Base-by-base conservation (phyloP, 1,140 invertebrate genomes). In the Diabrotica virgifera region DNA sequence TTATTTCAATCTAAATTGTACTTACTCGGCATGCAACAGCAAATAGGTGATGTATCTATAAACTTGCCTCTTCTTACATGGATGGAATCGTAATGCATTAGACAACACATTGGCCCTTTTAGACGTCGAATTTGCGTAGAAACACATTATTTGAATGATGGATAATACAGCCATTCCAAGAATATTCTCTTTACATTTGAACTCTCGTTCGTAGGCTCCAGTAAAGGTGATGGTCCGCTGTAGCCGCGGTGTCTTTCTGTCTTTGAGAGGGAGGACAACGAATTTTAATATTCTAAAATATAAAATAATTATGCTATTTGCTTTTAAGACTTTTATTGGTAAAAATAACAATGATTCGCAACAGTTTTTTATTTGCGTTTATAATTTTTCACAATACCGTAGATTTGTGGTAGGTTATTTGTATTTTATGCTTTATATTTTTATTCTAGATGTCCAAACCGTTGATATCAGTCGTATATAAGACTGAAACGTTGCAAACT, bases 31-130 rank as follows among this genome's bases (percentile, higher is more conserved):
- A 80, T 98, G 96, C 35, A 98, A 94, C 75, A 98, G 89, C 92
- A 97, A 96, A 76, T 98, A 98, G 1, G 92, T 91, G 8, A 97
- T 60, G 77, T 90, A 98, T 71, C 96, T 85, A 94, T 94, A 98
- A 0, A 89, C 89, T 82, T 98, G 89, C 55, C 89, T 87, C 67
- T 96, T 58, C 36, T 59, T 65, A 6, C 24, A 37, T 6, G 64
- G 64, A 2, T 63, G 14, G 59, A 69, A 69, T 24, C 52, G 36
- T 14, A 69, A 50, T 0, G 52, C 11, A 13, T 54, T 37, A 3
- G 64, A 67, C 5, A 72, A 46, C 69, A 58, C 58, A 5, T 68
- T 68, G 3, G 67, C 67, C 0, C 69, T 71, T 51, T 63, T 50
- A 8, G 63, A 54, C 63, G 9, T 53, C 40, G 4, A 64, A 14